These are phyloP conservation scores for Geotrupes spiniger DNA, from an alignment of 2,888 invertebrate genomes.

Conservation along the genomic window DNA sequence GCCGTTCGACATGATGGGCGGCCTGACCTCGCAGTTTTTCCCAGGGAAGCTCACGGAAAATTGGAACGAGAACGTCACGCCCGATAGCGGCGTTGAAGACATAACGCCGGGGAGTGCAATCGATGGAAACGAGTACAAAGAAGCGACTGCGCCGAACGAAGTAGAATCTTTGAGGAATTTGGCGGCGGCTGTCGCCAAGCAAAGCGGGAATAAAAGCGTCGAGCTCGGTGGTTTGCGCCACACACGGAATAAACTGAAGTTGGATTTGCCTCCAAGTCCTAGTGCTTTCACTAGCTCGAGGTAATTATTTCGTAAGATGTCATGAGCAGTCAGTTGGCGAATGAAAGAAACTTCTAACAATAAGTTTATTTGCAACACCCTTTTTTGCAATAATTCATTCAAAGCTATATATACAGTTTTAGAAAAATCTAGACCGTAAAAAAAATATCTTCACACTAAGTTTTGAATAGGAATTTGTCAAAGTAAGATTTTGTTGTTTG, in stretches of 20 bases:
- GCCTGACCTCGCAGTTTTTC: slow-evolving; percentile 64
- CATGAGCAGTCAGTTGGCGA: too few relatives aligned
- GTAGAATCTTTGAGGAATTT: slow-evolving; percentile 42
- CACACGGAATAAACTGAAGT: slow-evolving; percentile 67
- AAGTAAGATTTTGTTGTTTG: too few relatives aligned
- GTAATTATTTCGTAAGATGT: too few relatives aligned
- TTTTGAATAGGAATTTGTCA: too few relatives aligned
- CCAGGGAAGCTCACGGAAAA: slow-evolving; percentile 53
- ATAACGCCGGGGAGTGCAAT: slow-evolving; percentile 53
- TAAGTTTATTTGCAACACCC: too few relatives aligned
- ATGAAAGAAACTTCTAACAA: too few relatives aligned
- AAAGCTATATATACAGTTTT: too few relatives aligned
- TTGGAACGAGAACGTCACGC: slow-evolving; percentile 53
- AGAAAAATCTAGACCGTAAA: too few relatives aligned
- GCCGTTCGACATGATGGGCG: slow-evolving; percentile 63
- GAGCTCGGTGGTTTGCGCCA: slow-evolving; percentile 68
- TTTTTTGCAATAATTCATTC: too few relatives aligned
- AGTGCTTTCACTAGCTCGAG: slow-evolving; percentile 45
- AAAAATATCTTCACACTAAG: too few relatives aligned
- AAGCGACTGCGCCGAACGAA: slow-evolving; percentile 10
- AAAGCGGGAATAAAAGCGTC: slow-evolving; percentile 30
- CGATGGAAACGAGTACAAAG: slow-evolving; percentile 27
- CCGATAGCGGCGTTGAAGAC: slow-evolving; percentile 63
- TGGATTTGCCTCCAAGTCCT: slow-evolving; percentile 65
- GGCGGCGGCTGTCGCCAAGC: slow-evolving; percentile 40